Evolutionary conservation across 2,113 vertebrate genomes (phyloP).

Genomic region (Sander vitreus): DNA sequence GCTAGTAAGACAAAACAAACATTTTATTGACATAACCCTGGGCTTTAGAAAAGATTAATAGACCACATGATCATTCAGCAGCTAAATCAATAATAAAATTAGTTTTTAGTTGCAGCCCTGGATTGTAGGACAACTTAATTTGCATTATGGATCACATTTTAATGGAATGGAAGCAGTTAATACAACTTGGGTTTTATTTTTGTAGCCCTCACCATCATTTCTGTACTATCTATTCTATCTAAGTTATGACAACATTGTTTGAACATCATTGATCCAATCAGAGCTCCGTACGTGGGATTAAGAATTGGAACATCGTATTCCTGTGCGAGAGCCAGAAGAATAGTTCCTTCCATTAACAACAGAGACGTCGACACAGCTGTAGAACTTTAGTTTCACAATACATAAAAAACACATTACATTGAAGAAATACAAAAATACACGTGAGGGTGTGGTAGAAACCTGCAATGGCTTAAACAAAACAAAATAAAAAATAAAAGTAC

Average conservation of each 20-base stretch:
- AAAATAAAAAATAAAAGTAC: no score
- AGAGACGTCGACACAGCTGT: no score
- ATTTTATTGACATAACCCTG: not conserved
- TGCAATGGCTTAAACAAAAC: no score
- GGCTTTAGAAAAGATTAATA: not conserved
- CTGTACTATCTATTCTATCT: not conserved
- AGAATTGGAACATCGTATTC: no score
- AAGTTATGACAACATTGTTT: no score
- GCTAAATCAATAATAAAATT: not conserved
- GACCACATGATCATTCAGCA: not conserved
- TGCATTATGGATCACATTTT: not conserved
- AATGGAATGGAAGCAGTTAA: not conserved
- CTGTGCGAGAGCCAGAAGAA: no score
- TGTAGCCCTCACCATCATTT: not conserved
- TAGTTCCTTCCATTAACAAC: no score
- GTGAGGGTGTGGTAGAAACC: no score
- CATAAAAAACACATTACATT: no score
- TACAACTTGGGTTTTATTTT: not conserved
- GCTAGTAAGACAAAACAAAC: not conserved
- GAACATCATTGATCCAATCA: not conserved
- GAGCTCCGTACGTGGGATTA: not conserved
- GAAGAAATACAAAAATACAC: no score
- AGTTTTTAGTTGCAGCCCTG: not conserved
- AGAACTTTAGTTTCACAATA: no score
- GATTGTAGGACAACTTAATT: not conserved